Conservation (phyloP, 2,888 invertebrate genomes). For the Caenorhabditis sinica region DNA sequence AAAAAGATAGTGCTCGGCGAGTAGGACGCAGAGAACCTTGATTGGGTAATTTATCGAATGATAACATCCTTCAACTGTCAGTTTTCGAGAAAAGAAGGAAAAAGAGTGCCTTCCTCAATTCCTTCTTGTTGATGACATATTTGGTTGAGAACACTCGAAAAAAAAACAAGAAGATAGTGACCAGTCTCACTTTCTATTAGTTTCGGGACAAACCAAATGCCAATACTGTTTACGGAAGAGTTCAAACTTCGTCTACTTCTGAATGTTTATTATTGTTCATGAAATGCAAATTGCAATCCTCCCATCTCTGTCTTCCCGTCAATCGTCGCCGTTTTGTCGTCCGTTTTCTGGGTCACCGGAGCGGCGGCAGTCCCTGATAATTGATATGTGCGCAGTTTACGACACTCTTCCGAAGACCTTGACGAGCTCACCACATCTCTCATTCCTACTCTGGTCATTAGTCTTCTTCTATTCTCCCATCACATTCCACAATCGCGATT, state of each 20-base stretch:
- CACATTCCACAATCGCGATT: background rate
- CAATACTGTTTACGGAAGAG: background rate
- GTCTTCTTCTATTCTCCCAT: background rate
- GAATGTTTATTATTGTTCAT: background rate
- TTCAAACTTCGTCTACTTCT: background rate
- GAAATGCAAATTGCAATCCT: slow-evolving; percentile 55
- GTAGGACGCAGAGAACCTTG: slow-evolving; percentile 60
- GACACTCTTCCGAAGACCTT: slow-evolving; percentile 47
- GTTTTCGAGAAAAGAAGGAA: slow-evolving; percentile 29
- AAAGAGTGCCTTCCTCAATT: slow-evolving; percentile 1
- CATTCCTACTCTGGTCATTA: background rate
- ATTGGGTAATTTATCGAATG: slow-evolving; percentile 63
- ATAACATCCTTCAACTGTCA: slow-evolving; percentile 43
- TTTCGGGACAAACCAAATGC: background rate
- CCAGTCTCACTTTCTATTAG: background rate
- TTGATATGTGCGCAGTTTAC: slow-evolving; percentile 58
- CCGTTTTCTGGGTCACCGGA: slow-evolving; percentile 61
- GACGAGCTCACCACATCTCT: slow-evolving; percentile 46
- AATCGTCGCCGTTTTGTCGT: slow-evolving; percentile 45
- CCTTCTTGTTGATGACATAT: slow-evolving; percentile 1
- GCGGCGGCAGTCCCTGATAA: slow-evolving; percentile 57
- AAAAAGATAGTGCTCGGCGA: slow-evolving; percentile 62
- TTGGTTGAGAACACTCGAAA: slow-evolving; percentile 3
- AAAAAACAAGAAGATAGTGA: slow-evolving; percentile 5
- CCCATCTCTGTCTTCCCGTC: slow-evolving; percentile 3